Base-by-base conservation (phyloP, 2,113 vertebrate genomes). In the Mastomys natalensis region DNA sequence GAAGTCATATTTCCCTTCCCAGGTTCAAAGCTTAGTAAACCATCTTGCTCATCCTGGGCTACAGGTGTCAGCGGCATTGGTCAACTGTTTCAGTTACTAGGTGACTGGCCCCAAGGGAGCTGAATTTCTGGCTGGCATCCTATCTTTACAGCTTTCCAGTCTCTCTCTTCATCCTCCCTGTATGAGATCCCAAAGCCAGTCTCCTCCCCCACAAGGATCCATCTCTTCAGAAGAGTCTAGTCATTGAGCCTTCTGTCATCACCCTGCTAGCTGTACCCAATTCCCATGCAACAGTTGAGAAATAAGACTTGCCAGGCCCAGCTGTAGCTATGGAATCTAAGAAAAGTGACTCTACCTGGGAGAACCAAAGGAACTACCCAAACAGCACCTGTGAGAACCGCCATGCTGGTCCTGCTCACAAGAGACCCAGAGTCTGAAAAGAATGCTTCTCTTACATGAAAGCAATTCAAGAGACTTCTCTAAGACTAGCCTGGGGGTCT, bases 1-100 rank as follows among this genome's bases (percentile, higher is more conserved):
- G 74, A 87, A 74, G 48, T 62, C 81, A 43, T 88, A 87, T 74
- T 85, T 96, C 80, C 85, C 74, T 94, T 87, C 85, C 40, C 74
- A 93, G 74, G 76, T 26, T 88, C 58, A 73, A 77, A 77, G 62
- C 21, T 95, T 48, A 53, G 12, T 45, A 92, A 74, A n/a, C 15
- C 45, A 43, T 37, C 45, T 37, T 80, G 43, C 13, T 92, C 51
- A 9, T 31, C 34, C 81, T 74, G 43, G 70, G 7, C 24, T 4
- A 2, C 7, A 64, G 21, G n/a, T 19, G 5, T 34, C 15, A 3
- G 12, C 43, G 24, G 4, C 53, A 31, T 73, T 0, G 64, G 55
- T 3, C 64, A 31, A 37, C 43, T 70, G 15, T 78, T 68, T 3
- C 64, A 19, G 55, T 24, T 73, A 66, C 8, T 55, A 31, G 16